Conservation (phyloP, 37 sponge, comb jelly and placozoan species). For the Petrosia ficiformis region DNA sequence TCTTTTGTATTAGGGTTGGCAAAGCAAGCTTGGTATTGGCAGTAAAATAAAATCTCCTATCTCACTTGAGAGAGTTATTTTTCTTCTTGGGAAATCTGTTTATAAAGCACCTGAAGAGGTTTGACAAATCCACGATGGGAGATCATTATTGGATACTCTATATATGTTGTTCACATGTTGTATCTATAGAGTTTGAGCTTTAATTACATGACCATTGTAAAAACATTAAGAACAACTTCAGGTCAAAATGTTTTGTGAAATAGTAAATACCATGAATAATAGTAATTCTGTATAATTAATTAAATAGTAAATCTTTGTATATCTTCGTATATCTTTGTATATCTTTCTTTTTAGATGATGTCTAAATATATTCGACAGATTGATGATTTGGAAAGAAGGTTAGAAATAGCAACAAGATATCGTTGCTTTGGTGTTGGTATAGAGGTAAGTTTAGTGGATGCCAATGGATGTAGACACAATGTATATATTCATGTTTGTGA, state of each 20-base stretch:
- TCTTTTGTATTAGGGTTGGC: neutral
- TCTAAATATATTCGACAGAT: conserved; percentile 34
- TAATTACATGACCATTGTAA: no score
- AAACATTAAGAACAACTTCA: neutral
- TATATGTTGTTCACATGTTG: no score
- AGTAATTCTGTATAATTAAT: no score
- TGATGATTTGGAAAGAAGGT: conserved; percentile 40
- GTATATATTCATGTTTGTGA: neutral
- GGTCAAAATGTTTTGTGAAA: neutral
- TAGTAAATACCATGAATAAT: no score
- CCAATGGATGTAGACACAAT: neutral
- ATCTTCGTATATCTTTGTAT: no score
- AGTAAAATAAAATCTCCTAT: conserved; percentile 65
- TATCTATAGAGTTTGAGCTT: no score
- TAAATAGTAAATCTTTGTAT: neutral
- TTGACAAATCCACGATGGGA: no score
- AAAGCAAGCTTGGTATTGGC: conserved; percentile 46
- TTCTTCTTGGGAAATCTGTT: conserved; percentile 4
- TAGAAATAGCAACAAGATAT: conserved; percentile 35
- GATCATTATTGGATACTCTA: no score
- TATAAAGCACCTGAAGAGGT: neutral
- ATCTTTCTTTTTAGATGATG: conserved; percentile 14
- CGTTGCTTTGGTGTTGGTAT: conserved; percentile 22
- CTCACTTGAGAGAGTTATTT: conserved; percentile 54
- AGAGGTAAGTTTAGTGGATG: conserved; percentile 8